Evolutionary conservation across 2,797 vertebrate species (phyloP), one percentile per base, ranked within the genome.

Genomic region (Hemitrygon akajei): DNA sequence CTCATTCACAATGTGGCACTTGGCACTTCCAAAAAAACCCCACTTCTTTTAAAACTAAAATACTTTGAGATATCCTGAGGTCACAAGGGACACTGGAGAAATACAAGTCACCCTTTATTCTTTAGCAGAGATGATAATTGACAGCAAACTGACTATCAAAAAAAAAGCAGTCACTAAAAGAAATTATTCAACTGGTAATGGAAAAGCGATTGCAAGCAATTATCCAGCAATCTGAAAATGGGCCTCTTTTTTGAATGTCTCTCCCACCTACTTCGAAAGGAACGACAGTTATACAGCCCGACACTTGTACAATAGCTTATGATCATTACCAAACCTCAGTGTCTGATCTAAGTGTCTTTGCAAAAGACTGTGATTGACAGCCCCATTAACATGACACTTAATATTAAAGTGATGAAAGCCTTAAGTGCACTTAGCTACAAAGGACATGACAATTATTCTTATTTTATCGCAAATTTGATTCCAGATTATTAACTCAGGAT

Each of bases 381-480:
- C 25, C 66, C 91, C 69, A 75, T 93, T 93, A 93, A 75, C 91
- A 75, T 93, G 69, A 93, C 91, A 93, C 91, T 93, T 93, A 93
- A 93, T 93, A 93, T 93, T 93, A 93, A 92, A 92, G 71, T 75
- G 91, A 93, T 93, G 91, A 93, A 93, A 93, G 40, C 91, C 91
- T 76, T 93, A 93, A 93, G 91, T 93, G 91, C 91, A 93, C 91
- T 93, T 93, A 93, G 69, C 91, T 76, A 47, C 22, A 75, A 93
- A 93, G 91, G 91, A 93, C 71, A 56, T 76, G 91, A n/a, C 91
- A 93, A 93, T 93, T 93, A 93, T 71, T 93, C 91, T 93, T 56
- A 93, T 56, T 93, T 93, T 93, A 75, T 93, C 71, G 58, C 22
- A 56, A 56, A 76, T 69, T 89, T 58, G 91, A 93, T 93, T 93